phyloP scores from a whole-genome alignment of 2,888 invertebrate genomes.

The Drosophila nr. medialis region DNA sequence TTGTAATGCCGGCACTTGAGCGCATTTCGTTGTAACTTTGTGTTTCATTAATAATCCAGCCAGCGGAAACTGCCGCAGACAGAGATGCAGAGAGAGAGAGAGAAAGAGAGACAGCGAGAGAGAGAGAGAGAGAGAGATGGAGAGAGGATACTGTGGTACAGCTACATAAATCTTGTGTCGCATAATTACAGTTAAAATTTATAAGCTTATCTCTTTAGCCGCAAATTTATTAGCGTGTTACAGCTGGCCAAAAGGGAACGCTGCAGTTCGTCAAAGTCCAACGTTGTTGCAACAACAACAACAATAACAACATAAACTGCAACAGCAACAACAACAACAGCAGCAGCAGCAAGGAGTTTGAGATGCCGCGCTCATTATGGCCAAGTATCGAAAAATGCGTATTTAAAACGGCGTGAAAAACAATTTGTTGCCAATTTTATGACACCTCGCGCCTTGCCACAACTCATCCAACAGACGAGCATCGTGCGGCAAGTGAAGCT shows the following conservation, averaged over 20 bases:
- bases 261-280: conserved; percentile 73
- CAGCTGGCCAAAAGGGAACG: conserved; percentile 31
- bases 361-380: conserved; percentile 67
- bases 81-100: background rate
- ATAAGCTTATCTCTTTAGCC: conserved; percentile 81
- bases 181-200: conserved; percentile 82
- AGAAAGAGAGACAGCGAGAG: background rate
- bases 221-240: conserved; percentile 80
- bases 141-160: conserved; percentile 6
- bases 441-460: conserved; percentile 73
- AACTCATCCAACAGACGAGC: conserved; percentile 62
- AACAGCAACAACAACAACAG: background rate
- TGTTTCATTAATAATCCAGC: conserved; percentile 76
- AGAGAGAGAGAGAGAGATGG: conserved; percentile 1
- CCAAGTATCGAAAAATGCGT: conserved; percentile 79
- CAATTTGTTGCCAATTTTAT: conserved; percentile 83
- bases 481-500: conserved; percentile 43
- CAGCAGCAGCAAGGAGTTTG: conserved; percentile 1
- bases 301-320: background rate
- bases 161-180: conserved; percentile 79
- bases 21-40: conserved; percentile 76
- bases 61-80: conserved; percentile 5
- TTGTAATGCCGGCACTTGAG: conserved; percentile 60
- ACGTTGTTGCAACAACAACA: conserved; percentile 54
- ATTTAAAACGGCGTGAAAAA: conserved; percentile 83